These are phyloP conservation scores for Amazona vittata DNA, from an alignment of 2,113 vertebrate genomes.

Conservation along the genomic window DNA sequence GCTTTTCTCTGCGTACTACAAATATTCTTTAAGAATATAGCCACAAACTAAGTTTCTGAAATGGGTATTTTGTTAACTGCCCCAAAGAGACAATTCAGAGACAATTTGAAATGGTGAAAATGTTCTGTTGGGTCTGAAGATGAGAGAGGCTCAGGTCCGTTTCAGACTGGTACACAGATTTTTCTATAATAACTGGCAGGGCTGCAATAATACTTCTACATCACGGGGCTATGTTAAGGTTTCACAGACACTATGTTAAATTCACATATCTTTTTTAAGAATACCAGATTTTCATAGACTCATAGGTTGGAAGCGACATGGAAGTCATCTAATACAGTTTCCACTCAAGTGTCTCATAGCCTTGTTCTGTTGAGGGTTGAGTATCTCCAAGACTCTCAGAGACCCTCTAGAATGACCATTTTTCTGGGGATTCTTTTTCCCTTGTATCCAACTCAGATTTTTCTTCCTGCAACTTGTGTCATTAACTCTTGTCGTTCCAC, in stretches of 20 bases:
- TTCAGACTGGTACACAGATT: neutral
- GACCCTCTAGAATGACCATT: fast-evolving
- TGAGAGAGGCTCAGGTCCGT: neutral
- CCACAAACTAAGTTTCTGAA: neutral
- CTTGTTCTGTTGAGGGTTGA: neutral
- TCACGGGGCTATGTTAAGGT: neutral
- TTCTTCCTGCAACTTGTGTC: neutral
- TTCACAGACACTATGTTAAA: neutral
- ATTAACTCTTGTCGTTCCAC: neutral
- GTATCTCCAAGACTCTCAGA: neutral
- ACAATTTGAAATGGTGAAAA: neutral
- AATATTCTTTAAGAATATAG: neutral
- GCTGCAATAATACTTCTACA: neutral
- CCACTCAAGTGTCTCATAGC: neutral
- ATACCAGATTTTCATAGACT: neutral
- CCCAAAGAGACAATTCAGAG: neutral
- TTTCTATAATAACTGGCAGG: neutral
- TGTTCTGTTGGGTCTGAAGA: neutral
- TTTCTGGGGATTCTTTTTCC: neutral
- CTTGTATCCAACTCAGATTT: neutral
- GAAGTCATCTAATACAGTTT: neutral
- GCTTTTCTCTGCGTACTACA: neutral
- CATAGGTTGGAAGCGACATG: neutral
- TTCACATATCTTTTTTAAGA: fast-evolving
- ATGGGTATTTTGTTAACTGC: neutral